Percentiles rank a stretch among this genome's conserved stretches.
These are phyloP conservation scores for Diaperis boleti DNA, from an alignment of 2,888 invertebrate genomes.

Conservation along the genomic window DNA sequence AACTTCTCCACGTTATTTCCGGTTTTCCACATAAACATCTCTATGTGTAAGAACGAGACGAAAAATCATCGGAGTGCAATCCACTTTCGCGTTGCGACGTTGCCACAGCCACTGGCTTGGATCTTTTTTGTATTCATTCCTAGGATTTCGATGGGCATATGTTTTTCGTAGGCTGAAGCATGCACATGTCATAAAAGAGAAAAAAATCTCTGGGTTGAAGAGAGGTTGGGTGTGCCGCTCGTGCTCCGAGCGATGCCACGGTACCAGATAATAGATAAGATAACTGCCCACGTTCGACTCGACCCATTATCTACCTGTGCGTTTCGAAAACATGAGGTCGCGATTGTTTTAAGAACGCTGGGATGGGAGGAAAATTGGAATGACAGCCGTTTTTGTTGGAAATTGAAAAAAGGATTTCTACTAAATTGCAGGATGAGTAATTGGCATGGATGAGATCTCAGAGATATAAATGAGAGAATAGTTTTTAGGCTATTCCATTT, in stretches of 20 bases:
- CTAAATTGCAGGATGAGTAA: too few species aligned
- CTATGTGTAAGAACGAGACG: slow-evolving; percentile 19
- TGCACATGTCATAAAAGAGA: slow-evolving; percentile 3
- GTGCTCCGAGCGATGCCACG: slow-evolving; percentile 49
- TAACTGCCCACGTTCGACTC: slow-evolving; percentile 48
- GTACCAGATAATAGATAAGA: slow-evolving; percentile 60
- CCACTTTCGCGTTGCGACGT: slow-evolving; percentile 27
- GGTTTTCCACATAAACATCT: slow-evolving; percentile 37
- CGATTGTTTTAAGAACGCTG: slow-evolving; percentile 12
- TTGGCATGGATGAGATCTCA: too few species aligned
- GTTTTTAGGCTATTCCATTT: too few species aligned
- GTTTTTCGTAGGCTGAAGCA: not conserved
- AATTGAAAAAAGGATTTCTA: too few species aligned
- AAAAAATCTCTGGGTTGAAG: slow-evolving; percentile 36
- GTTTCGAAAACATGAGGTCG: too few species aligned
- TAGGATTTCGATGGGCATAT: not conserved
- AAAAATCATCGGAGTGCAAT: slow-evolving; percentile 10
- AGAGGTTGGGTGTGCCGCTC: slow-evolving; percentile 52
- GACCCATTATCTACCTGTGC: slow-evolving; percentile 36
- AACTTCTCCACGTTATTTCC: slow-evolving; percentile 47
- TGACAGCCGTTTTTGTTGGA: too few species aligned
- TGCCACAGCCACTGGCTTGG: slow-evolving; percentile 12
- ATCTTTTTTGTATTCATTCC: not conserved
- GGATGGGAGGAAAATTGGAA: slow-evolving; percentile 5
- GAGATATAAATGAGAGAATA: too few species aligned